A percentile compares a stretch with the other conserved stretches of the same genome.
Evolutionary conservation across 2,888 invertebrate genomes (phyloP).

Genomic region (Pandemis corylana): DNA sequence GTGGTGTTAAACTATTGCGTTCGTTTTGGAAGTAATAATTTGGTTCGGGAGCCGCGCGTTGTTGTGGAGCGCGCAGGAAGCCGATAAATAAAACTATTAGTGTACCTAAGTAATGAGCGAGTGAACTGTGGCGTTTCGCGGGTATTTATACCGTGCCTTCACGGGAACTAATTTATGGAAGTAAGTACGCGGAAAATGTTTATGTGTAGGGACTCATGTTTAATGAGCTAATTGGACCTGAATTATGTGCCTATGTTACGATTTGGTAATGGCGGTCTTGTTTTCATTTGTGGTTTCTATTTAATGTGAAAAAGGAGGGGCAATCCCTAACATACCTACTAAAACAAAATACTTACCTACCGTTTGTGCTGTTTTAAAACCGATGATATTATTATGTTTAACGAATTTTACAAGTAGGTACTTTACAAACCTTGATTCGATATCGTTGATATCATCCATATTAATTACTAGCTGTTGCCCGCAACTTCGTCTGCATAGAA

Average conservation of each 20-base stretch:
- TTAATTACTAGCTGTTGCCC: no score
- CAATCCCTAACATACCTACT: background rate
- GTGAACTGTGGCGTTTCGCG: conserved; percentile 71
- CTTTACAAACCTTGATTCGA: no score
- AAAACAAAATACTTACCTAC: background rate
- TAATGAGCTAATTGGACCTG: conserved; percentile 19
- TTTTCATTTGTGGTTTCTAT: background rate
- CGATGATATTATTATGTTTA: background rate
- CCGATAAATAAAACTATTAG: conserved; percentile 80
- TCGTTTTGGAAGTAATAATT: conserved; percentile 34
- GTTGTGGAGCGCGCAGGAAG: conserved; percentile 69
- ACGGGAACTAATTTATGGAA: conserved; percentile 83
- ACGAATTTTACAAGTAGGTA: background rate
- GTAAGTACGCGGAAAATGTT: conserved; percentile 84
- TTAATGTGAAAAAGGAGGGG: background rate
- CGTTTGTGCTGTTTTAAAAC: background rate
- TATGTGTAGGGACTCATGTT: conserved; percentile 67
- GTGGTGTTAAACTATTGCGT: conserved; percentile 35
- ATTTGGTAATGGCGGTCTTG: conserved; percentile 4
- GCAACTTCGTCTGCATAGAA: no score
- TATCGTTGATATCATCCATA: background rate
- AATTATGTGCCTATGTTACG: background rate
- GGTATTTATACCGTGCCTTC: conserved; percentile 82
- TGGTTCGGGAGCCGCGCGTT: conserved; percentile 47
- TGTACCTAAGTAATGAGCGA: conserved; percentile 72